Percentiles rank a stretch among this genome's conserved stretches.
phyloP scores from a whole-genome alignment of 2,797 vertebrate species.

The Nasua narica region DNA sequence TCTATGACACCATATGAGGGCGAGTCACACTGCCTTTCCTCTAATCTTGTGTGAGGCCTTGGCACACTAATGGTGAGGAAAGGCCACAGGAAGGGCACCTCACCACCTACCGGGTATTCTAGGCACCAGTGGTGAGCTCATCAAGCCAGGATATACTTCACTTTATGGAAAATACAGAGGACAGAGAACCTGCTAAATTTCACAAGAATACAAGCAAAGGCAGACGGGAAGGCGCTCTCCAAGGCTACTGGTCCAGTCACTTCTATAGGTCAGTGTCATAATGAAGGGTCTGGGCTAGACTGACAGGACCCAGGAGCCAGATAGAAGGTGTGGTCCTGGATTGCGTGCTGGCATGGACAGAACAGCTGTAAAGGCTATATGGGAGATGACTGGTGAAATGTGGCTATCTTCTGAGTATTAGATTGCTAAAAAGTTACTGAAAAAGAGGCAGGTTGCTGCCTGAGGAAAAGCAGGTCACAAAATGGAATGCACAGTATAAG shows the following conservation, averaged over 20 bases:
- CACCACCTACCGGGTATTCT: not conserved
- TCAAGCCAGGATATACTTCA: not conserved
- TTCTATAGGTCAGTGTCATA: not conserved
- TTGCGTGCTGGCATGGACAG: not conserved
- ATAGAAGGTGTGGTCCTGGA: not conserved
- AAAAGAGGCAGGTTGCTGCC: not conserved
- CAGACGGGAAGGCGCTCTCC: not conserved
- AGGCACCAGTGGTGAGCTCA: not conserved
- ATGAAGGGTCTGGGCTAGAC: not conserved
- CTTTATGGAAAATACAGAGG: not conserved
- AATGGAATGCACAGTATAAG: not conserved
- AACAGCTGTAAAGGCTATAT: not conserved
- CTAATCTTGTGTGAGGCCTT: not conserved
- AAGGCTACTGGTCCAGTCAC: not conserved
- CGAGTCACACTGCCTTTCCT: not conserved
- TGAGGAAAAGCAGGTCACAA: not conserved
- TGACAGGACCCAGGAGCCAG: not conserved
- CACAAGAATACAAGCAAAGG: not conserved
- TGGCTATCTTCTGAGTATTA: not conserved
- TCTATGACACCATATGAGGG: not conserved
- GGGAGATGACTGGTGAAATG: not conserved
- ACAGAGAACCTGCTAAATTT: not conserved
- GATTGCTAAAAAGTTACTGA: not conserved
- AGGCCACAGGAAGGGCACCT: not conserved
- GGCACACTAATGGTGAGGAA: not conserved